Percentiles rank a stretch among this genome's conserved stretches.
phyloP scores from a whole-genome alignment of 2,888 invertebrate species.

The Cosmopolites sordidus region DNA sequence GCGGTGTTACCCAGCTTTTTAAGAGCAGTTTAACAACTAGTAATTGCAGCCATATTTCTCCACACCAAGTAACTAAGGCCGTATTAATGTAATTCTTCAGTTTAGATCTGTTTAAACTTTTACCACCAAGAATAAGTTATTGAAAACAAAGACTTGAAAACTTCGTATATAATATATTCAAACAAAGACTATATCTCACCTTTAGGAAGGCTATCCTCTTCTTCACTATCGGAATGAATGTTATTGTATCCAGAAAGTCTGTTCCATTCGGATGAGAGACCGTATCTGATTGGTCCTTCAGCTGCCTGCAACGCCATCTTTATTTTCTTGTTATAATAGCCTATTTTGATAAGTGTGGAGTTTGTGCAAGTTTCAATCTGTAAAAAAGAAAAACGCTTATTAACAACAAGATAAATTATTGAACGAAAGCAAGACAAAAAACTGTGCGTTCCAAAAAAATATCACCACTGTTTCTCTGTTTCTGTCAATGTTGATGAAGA shows the following conservation, averaged over 20 bases:
- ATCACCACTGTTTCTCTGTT: too few relatives aligned
- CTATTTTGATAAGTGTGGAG: conserved; percentile 37
- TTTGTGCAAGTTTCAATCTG: not conserved
- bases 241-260: conserved; percentile 24
- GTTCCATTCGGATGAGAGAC: conserved; percentile 36
- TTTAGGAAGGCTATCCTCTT: conserved; percentile 40
- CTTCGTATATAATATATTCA: not conserved
- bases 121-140: too few relatives aligned
- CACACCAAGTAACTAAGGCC: too few relatives aligned
- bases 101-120: too few relatives aligned
- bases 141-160: too few relatives aligned
- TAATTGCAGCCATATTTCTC: too few relatives aligned
- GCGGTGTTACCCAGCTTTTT: too few relatives aligned
- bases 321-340: conserved; percentile 36
- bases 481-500: too few relatives aligned
- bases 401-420: conserved; percentile 3
- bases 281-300: conserved; percentile 40
- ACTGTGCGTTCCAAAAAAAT: too few relatives aligned
- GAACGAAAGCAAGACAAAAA: too few relatives aligned
- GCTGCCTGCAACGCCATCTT: conserved; percentile 43
- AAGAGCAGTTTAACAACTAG: too few relatives aligned
- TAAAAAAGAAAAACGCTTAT: not conserved
- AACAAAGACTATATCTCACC: conserved; percentile 35
- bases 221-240: conserved; percentile 25
- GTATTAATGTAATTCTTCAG: too few relatives aligned